These are phyloP conservation scores for Synanceia verrucosa DNA, from an alignment of 2,797 vertebrate species.

Conservation along the genomic window DNA sequence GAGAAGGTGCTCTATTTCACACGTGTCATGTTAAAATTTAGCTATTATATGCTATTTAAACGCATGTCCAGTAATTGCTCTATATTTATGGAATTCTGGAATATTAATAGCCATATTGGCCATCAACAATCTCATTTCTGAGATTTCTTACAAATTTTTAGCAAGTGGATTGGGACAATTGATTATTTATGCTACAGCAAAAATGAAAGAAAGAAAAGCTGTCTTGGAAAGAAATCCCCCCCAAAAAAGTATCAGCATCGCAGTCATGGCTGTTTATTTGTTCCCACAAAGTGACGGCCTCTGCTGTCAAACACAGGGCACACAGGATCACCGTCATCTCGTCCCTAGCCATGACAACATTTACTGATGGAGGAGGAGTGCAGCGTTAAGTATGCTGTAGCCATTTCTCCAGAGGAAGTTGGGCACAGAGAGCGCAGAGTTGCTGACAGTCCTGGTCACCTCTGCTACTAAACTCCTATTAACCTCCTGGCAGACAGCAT, in stretches of 20 bases:
- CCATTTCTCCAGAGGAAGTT: constrained; percentile 6
- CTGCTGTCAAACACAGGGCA: constrained; percentile 17
- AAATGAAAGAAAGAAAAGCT: constrained; percentile 20
- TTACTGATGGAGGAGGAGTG: neutral
- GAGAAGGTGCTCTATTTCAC: too few relatives aligned
- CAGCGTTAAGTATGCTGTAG: neutral
- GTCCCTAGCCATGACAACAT: neutral
- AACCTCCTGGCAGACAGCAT: constrained; percentile 19
- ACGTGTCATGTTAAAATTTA: too few relatives aligned
- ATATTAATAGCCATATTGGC: too few relatives aligned
- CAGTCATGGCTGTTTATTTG: constrained; percentile 20
- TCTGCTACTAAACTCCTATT: constrained; percentile 37
- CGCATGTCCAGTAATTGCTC: too few relatives aligned
- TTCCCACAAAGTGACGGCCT: neutral
- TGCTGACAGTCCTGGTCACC: constrained; percentile 18
- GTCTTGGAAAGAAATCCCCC: neutral
- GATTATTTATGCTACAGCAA: constrained; percentile 24
- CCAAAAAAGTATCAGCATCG: neutral
- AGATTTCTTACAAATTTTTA: too few relatives aligned
- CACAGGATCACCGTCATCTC: neutral
- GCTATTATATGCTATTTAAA: too few relatives aligned
- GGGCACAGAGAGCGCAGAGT: neutral
- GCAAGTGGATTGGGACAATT: neutral
- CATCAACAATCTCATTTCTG: too few relatives aligned
- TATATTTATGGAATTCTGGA: too few relatives aligned